Conservation (phyloP, 2,797 vertebrate species). For the Chrysocyon brachyurus region DNA sequence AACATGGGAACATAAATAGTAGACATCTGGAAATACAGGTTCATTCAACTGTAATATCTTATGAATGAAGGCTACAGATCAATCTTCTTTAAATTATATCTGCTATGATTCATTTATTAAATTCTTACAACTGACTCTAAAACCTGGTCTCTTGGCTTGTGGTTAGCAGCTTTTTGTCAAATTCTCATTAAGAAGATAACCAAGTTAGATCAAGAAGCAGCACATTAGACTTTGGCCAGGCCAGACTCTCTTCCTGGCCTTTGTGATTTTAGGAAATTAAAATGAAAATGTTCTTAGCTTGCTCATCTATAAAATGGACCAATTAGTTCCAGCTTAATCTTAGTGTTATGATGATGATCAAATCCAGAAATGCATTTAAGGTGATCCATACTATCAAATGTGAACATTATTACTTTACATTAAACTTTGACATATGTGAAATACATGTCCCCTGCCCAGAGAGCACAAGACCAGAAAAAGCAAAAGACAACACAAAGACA, state of each 20-base stretch:
- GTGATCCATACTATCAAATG: background rate
- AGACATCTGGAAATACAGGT: conserved; percentile 30
- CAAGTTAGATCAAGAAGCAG: background rate
- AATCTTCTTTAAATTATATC: conserved; percentile 15
- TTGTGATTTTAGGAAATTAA: conserved; percentile 32
- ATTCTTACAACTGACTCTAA: conserved; percentile 14
- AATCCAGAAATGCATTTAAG: conserved; percentile 50
- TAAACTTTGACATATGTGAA: conserved; percentile 15
- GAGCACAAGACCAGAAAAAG: conserved; percentile 39
- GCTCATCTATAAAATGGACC: background rate
- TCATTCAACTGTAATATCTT: background rate
- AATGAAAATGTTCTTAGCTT: conserved; percentile 45
- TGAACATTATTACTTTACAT: background rate
- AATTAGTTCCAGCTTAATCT: background rate
- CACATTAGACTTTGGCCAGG: background rate
- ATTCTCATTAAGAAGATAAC: conserved; percentile 39
- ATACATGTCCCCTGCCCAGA: background rate
- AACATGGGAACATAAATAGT: background rate
- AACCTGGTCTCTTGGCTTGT: background rate
- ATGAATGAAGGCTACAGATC: background rate
- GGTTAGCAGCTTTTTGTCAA: background rate
- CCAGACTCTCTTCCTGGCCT: background rate
- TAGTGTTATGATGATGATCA: conserved; percentile 46
- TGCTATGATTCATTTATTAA: background rate
- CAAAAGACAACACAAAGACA: conserved; percentile 17